Percentiles rank a stretch among this genome's conserved stretches.
Evolutionary conservation across 2,888 invertebrate genomes (phyloP).

Genomic region (Dasysyrphus tricinctus): DNA sequence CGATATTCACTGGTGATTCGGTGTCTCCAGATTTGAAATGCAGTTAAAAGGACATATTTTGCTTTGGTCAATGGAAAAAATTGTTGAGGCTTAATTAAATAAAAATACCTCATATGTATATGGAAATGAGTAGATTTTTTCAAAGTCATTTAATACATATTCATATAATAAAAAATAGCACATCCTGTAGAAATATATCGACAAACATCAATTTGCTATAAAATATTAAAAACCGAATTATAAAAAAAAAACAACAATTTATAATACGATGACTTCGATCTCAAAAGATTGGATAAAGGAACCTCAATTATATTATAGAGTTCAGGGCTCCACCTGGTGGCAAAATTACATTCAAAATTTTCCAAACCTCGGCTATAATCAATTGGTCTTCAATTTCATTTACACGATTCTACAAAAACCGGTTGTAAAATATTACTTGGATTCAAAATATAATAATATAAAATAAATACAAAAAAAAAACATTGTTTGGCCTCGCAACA

Average conservation of each 20-base stretch:
- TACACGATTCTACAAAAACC: neutral
- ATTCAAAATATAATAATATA: neutral
- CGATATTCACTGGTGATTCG: too few species aligned
- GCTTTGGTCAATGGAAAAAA: too few species aligned
- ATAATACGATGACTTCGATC: neutral
- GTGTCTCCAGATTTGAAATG: too few species aligned
- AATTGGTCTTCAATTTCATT: neutral
- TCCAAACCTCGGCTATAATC: conserved; percentile 7
- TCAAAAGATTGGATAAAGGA: neutral
- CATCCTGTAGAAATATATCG: too few species aligned
- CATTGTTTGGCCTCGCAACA: conserved; percentile 3
- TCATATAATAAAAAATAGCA: too few species aligned
- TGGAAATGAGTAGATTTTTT: too few species aligned
- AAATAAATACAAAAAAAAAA: neutral
- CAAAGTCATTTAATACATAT: too few species aligned
- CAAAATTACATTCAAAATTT: neutral
- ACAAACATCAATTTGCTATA: too few species aligned
- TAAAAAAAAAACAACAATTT: neutral
- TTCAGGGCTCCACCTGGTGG: neutral
- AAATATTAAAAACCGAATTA: neutral
- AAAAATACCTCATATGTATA: too few species aligned
- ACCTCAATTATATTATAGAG: conserved; percentile 1
- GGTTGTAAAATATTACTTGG: conserved; percentile 12
- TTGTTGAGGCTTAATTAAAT: too few species aligned
- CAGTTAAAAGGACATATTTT: too few species aligned